Evolutionary conservation across 2,797 vertebrate genomes (phyloP), one percentile per base, ranked within the genome.

Genomic region (Smutsia temminckii): DNA sequence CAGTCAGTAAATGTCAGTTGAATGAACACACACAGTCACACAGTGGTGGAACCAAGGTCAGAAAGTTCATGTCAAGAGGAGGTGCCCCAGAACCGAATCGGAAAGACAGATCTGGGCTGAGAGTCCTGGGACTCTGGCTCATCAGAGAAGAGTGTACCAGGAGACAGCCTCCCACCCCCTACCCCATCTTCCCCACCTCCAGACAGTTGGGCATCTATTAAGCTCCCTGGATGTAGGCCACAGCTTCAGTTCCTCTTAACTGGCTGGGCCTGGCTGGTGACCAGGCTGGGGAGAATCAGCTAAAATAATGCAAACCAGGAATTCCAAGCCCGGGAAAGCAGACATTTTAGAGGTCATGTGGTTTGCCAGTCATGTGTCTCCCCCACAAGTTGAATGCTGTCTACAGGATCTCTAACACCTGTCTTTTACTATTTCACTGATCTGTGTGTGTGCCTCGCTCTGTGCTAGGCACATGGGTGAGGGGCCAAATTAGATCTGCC

Each of bases 291-390:
- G 10, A n/a, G 46, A 0, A 29, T 66, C 71, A 18, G 80, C 68
- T 86, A 89, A 92, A 96, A 92, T 85, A 46, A 81, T 85, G 42
- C 27, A 55, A 95, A 69, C 37, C 32, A 89, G 63, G 20, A 88
- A 53, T 77, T 84, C 53, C 69, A 91, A 37, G 6, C 34, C n/a
- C 42, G 34, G 53, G 49, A 93, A 86, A 32, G 42, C 55, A 83
- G 17, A 55, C 49, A 64, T 89, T 92, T 94, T 57, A 57, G 88
- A 91, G 53, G 37, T 69, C 29, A 42, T 40, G 37, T 94, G 59
- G 23, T 29, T 68, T 80, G 37, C 6, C 1, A 16, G 29, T 85
- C 93, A 5, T 69, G n/a, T 63, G 20, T 63, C 87, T 78, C 53
- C 37, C 68, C 79, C 11, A 37, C 59, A 34, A 32, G 55, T 55